phyloP scores from a whole-genome alignment of 2,888 invertebrate genomes.

The Drosophila histrio region DNA sequence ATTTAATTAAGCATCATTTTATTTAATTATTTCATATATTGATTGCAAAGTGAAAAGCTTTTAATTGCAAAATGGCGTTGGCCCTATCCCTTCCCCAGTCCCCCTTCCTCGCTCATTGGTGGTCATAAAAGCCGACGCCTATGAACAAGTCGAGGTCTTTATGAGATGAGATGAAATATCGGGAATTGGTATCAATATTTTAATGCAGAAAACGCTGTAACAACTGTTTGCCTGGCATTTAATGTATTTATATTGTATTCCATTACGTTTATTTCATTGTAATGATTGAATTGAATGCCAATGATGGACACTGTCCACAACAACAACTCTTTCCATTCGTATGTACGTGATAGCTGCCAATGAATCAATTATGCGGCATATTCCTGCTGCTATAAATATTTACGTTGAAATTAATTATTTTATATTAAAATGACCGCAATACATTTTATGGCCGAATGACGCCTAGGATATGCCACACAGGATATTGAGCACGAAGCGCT shows the following conservation, averaged over 20 bases:
- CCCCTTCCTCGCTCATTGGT: not conserved
- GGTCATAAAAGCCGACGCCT: not conserved
- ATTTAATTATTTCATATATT: slow-evolving; percentile 70
- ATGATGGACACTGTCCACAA: slow-evolving; percentile 37
- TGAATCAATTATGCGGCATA: slow-evolving; percentile 76
- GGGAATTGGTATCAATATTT: slow-evolving; percentile 43
- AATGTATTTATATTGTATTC: slow-evolving; percentile 74
- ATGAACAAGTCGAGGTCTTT: not conserved
- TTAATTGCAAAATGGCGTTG: slow-evolving; percentile 64
- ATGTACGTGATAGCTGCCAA: slow-evolving; percentile 33
- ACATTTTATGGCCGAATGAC: slow-evolving; percentile 70
- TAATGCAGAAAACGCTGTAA: slow-evolving; percentile 40
- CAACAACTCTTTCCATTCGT: not conserved
- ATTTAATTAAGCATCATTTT: slow-evolving; percentile 74
- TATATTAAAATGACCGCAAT: slow-evolving; percentile 80
- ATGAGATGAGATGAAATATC: not conserved
- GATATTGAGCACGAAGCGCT: slow-evolving; percentile 35
- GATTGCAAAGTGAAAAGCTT: slow-evolving; percentile 68
- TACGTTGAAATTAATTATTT: slow-evolving; percentile 80
- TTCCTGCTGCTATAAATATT: slow-evolving; percentile 78
- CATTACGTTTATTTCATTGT: slow-evolving; percentile 72
- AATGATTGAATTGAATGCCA: slow-evolving; percentile 73
- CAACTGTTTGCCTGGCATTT: slow-evolving; percentile 60
- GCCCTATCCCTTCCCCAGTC: not conserved
- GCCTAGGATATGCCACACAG: slow-evolving; percentile 43